These are phyloP conservation scores for Phyllopteryx taeniolatus DNA, from an alignment of 2,113 vertebrate species.

Conservation along the genomic window DNA sequence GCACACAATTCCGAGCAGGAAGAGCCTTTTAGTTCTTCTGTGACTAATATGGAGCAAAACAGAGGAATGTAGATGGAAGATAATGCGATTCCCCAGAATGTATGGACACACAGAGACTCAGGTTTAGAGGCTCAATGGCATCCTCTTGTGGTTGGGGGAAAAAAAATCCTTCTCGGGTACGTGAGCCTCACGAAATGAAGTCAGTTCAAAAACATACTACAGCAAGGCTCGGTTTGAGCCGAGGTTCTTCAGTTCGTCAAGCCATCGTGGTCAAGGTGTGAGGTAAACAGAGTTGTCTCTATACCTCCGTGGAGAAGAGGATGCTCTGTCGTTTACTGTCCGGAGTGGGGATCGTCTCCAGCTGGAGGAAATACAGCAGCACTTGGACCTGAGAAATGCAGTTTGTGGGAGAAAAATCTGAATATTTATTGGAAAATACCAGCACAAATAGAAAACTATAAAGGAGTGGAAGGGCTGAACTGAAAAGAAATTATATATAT, in stretches of 20 bases:
- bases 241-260: slow-evolving; percentile 24
- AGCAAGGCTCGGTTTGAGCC: slow-evolving; percentile 58
- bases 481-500: too few relatives aligned
- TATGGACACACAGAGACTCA: background rate
- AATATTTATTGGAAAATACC: background rate
- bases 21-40: background rate
- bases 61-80: slow-evolving; percentile 15
- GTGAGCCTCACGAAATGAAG: slow-evolving; percentile 19
- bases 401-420: background rate
- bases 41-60: slow-evolving; percentile 14
- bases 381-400: slow-evolving; percentile 85
- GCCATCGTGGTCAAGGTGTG: slow-evolving; percentile 15
- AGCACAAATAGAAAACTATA: background rate
- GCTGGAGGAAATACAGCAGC: slow-evolving; percentile 94
- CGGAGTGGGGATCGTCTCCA: slow-evolving; percentile 93
- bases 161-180: slow-evolving; percentile 30
- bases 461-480: too few relatives aligned
- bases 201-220: slow-evolving; percentile 54
- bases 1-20: slow-evolving; percentile 6
- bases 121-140: slow-evolving; percentile 21
- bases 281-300: slow-evolving; percentile 41
- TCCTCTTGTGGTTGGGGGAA: slow-evolving; percentile 48
- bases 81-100: background rate
- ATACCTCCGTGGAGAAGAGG: slow-evolving; percentile 97
- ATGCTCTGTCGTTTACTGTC: slow-evolving; percentile 98